Base-by-base conservation (phyloP, 2,113 vertebrate species). In the Hydropotes inermis region DNA sequence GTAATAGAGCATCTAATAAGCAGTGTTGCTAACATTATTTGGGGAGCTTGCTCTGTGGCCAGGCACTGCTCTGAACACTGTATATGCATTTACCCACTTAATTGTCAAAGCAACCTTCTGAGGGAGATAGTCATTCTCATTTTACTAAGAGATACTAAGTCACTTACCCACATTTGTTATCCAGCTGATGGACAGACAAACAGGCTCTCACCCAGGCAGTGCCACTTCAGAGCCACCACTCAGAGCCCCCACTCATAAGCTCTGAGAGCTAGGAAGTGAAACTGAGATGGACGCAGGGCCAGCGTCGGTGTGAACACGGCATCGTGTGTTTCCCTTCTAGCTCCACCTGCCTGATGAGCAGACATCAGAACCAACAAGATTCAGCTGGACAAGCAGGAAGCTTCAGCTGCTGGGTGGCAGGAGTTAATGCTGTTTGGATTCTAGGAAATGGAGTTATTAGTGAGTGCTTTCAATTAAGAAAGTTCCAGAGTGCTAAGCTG, bases 381-480 rank as follows among this genome's bases (percentile, higher is more conserved):
- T 58, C 33, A 30, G 16, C 2, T 82, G 43, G 21, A 70, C 1
- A 2, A 86, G 57, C 21, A 45, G 30, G 87, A 91, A 60, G 36
- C 33, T 54, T 54, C n/a, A 91, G 30, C 30, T 6, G 8, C 57
- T 7, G n/a, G 43, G n/a, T 5, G n/a, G 16, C 16, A 93, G 45
- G 60, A 91, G 47, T 74, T 61, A 50, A 70, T 78, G 13, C 28
- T 55, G 4, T 57, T 96, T 93, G 52, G 7, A 54, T 74, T 92
- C 70, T 76, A 81, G 58, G 83, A 86, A 87, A 87, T 67, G 64
- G 57, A 85, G 39, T 74, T 70, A 52, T 67, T 96, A 76, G n/a
- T 1, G 5, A 95, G 11, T 52, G 6, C 28, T 88, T 74, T 84
- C 84, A 23, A 39, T 87, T 43, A 64, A 55, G 79, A 58, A 61